Evolutionary conservation across 2,797 vertebrate genomes (phyloP), one percentile per base, ranked within the genome.

Genomic region (Onychomys leucogaster): DNA sequence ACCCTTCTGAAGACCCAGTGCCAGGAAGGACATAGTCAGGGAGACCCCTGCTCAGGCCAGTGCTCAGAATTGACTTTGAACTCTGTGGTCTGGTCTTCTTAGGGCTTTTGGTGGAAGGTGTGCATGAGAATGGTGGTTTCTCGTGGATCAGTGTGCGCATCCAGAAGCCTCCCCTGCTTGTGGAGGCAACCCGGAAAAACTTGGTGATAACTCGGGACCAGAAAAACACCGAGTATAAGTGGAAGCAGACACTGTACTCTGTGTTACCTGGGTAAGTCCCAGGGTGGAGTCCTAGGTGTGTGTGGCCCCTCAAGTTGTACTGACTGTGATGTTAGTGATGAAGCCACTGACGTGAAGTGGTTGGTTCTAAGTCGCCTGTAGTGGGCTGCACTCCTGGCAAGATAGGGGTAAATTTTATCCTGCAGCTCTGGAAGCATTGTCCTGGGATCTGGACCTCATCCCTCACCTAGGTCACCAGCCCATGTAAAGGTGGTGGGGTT

Each of bases 81-180:
- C 37, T 85, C 76, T 90, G 57, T 81, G 87, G 11, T 91, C 34
- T 0, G 78, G 32, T 57, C 16, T 43, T 96, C 94, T 43, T 96
- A 99, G 98, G 98, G 52, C 63, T 99, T 81, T 59, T 95, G 12
- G 97, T 99, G 91, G 97, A 0, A 0, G 98, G 98, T n/a, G 96
- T 96, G 6, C 97, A 97, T n/a, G 94, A 97, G 37, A 84, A 1
- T 8, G 69, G 90, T 11, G 88, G n/a, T n/a, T 98, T 98, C 91
- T 94, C 92, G 2, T 91, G 97, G 94, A 97, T 98, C 34, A n/a
- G 97, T 25, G 82, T 99, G 80, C 91, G 3, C 82, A 98, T 98
- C 12, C 73, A 32, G 97, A 95, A 94, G 17, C 97, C 92, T 1
- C 49, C 97, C 0, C 21, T 93, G 21, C 94, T 21, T 90, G 81